Evolutionary conservation across 1,140 invertebrate species (phyloP), one percentile per base, ranked within the genome.

Genomic region (Chionoecetes opilio): DNA sequence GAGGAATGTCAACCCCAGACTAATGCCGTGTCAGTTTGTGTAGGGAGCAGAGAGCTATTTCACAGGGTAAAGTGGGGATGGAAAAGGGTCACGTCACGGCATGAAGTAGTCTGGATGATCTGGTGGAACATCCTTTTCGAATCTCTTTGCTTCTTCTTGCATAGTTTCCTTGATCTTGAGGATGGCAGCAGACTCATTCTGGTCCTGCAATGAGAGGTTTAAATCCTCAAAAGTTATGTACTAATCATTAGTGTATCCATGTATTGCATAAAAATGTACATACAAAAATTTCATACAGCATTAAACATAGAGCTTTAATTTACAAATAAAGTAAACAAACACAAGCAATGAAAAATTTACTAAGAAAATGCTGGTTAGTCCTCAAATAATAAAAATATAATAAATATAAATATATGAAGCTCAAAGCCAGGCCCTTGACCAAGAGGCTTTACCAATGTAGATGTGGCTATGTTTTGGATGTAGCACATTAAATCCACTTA

Each of bases 141-240:
- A 99, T 97, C 99, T 98, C 98, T 99, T 99, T 97, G 99, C 99
- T 97, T 99, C 99, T 97, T 99, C 99, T 97, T 99, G 99, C 99
- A 99, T 99, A 98, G 99, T 99, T 97, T 99, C 99, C 98, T 99
- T 99, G 97, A 99, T 99, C 98, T 99, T 99, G 97, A 99, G 98
- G 97, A 99, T 99, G 97, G 99, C 99, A 97, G 99, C 99, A 96
- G 99, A 99, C 98, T 99, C 99, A 97, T 98, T 99, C 98, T 99
- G 99, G 98, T 99, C 99, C 98, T 98, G 98, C 97, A 98, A 98
- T 94, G 87, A 96, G 89, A 94, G 84, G 94, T 94, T 34, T n/a
- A 93, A 91, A 63, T 89, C n/a, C 88, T 92, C 63, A 86, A 41
- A 94, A 82, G 85, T 34, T 82, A 85, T 53, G 82, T 11, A 26